A percentile compares a stretch with the other conserved stretches of the same genome.
Conservation (phyloP, 2,888 invertebrate species). For the Junonia oenone region DNA sequence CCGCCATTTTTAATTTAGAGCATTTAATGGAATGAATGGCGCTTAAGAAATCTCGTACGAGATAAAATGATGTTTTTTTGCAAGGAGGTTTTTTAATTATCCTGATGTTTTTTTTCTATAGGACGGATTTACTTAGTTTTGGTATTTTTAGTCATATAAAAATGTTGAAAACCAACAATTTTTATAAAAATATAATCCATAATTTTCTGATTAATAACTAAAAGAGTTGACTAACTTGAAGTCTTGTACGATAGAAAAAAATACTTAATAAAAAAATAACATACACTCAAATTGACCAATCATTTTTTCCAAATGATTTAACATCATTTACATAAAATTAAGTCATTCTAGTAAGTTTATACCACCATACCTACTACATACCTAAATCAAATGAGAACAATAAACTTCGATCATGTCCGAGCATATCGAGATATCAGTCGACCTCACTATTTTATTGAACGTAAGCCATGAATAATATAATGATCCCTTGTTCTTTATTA, state of each 20-base stretch:
- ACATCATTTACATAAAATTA: too few relatives aligned
- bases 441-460: slow-evolving; percentile 4
- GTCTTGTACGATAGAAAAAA: too few relatives aligned
- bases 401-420: not conserved
- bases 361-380: not conserved
- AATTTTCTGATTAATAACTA: too few relatives aligned
- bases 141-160: too few relatives aligned
- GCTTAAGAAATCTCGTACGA: not conserved
- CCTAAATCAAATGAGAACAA: not conserved
- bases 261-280: too few relatives aligned
- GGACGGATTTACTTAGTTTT: too few relatives aligned
- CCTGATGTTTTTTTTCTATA: not conserved
- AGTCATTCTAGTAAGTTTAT: not conserved
- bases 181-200: too few relatives aligned
- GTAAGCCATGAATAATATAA: slow-evolving; percentile 13
- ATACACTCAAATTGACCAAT: too few relatives aligned
- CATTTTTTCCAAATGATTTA: too few relatives aligned
- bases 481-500: slow-evolving; percentile 12
- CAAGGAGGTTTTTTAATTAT: not conserved
- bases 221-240: too few relatives aligned
- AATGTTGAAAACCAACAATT: too few relatives aligned
- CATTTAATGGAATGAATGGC: not conserved
- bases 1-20: not conserved
- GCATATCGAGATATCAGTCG: not conserved
- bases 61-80: not conserved